These are phyloP conservation scores for Ametastegia equiseti DNA, from an alignment of 2,888 invertebrate genomes.

Conservation along the genomic window DNA sequence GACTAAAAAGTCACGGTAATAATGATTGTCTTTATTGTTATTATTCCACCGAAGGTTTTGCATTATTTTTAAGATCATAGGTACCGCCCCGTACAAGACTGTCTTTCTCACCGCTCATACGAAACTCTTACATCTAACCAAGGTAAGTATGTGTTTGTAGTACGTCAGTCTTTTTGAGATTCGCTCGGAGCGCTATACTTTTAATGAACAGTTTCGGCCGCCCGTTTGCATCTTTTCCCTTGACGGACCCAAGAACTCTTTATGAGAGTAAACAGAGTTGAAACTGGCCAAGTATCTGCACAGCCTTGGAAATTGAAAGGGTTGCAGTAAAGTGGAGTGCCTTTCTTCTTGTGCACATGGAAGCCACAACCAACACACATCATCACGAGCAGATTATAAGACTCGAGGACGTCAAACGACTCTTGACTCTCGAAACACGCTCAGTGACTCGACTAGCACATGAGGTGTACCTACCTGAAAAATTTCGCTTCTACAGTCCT, in stretches of 20 bases:
- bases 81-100: slow-evolving; percentile 16
- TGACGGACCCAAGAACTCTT: neutral
- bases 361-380: neutral
- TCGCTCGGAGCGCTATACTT: slow-evolving; percentile 32
- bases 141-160: neutral
- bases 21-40: slow-evolving; percentile 24
- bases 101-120: slow-evolving; percentile 4
- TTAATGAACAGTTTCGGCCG: slow-evolving; percentile 21
- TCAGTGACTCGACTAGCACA: neutral
- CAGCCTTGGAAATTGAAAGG: slow-evolving; percentile 25
- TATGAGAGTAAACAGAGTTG: slow-evolving; percentile 33
- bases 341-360: neutral
- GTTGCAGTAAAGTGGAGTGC: slow-evolving; percentile 8
- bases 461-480: neutral
- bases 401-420: neutral
- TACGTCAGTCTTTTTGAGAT: slow-evolving; percentile 36
- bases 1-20: slow-evolving; percentile 41
- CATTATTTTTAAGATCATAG: slow-evolving; percentile 18
- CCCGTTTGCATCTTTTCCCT: neutral
- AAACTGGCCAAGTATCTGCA: neutral
- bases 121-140: slow-evolving; percentile 14
- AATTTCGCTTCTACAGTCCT: neutral
- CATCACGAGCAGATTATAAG: neutral
- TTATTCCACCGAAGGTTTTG: slow-evolving; percentile 15
- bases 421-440: neutral